Conservation (phyloP, 2,888 invertebrate genomes). For the Drosophila cracens region DNA sequence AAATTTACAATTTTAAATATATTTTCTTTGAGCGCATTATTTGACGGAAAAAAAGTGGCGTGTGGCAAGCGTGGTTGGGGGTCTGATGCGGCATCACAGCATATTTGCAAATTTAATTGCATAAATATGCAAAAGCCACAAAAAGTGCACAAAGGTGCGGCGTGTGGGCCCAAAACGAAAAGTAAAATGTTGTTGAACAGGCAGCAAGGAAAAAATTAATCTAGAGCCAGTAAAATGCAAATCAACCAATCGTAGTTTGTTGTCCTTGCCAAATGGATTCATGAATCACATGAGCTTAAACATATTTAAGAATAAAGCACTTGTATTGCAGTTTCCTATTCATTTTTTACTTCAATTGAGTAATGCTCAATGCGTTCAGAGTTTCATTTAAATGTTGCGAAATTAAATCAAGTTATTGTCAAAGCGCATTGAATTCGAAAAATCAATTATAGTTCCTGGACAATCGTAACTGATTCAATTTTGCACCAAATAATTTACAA, state of each 20-base stretch:
- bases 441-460: constrained; percentile 29
- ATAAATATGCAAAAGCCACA: constrained; percentile 74
- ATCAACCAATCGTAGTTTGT: constrained; percentile 16
- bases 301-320: constrained; percentile 15
- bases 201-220: constrained; percentile 38
- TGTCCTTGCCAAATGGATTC: constrained; percentile 1
- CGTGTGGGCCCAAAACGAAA: constrained; percentile 19
- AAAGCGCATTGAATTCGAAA: constrained; percentile 3
- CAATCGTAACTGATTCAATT: constrained; percentile 45
- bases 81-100: constrained; percentile 43
- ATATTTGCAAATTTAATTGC: constrained; percentile 84
- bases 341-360: background rate
- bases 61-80: background rate
- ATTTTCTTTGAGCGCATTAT: constrained; percentile 21
- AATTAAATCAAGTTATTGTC: constrained; percentile 11
- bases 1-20: constrained; percentile 27
- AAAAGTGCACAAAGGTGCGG: constrained; percentile 37
- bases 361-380: background rate
- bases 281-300: constrained; percentile 7
- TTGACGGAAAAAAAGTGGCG: constrained; percentile 11
- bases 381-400: constrained; percentile 3
- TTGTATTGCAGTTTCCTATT: background rate
- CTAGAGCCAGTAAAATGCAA: constrained; percentile 19
- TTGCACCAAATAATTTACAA: constrained; percentile 44
- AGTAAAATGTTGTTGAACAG: constrained; percentile 24